Conservation (phyloP, 2,113 vertebrate species). For the Onychorhynchus coronatus region DNA sequence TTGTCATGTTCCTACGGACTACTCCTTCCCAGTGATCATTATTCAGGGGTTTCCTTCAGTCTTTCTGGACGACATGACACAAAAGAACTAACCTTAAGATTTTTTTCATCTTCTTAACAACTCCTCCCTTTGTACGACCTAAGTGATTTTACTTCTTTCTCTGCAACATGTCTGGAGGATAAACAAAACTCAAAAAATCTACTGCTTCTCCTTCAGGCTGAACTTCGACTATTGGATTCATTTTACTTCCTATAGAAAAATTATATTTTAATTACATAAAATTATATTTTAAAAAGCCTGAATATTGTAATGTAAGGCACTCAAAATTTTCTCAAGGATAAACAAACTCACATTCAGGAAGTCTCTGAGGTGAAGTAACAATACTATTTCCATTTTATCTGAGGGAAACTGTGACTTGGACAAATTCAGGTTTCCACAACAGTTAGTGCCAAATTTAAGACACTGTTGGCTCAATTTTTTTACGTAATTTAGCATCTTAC, state of each 20-base stretch:
- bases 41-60: not conserved
- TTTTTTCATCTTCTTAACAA: not conserved
- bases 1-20: not conserved
- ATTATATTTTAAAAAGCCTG: not conserved
- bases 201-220: not conserved
- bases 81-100: not conserved
- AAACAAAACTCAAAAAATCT: not conserved
- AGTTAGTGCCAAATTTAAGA: not conserved
- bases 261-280: not conserved
- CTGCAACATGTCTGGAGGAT: not conserved
- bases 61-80: not conserved
- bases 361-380: not conserved
- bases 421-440: not conserved
- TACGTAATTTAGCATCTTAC: not conserved
- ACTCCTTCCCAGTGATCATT: not conserved
- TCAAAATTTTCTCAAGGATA: not conserved
- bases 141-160: not conserved
- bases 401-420: not conserved
- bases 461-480: not conserved
- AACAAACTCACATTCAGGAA: not conserved
- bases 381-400: not conserved
- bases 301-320: not conserved
- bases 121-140: fast-evolving
- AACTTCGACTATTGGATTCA: not conserved
- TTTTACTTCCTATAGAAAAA: not conserved